Evolutionary conservation across 1,140 invertebrate genomes (phyloP), one percentile per base, ranked within the genome.

Genomic region (Aphaenogaster rudis): DNA sequence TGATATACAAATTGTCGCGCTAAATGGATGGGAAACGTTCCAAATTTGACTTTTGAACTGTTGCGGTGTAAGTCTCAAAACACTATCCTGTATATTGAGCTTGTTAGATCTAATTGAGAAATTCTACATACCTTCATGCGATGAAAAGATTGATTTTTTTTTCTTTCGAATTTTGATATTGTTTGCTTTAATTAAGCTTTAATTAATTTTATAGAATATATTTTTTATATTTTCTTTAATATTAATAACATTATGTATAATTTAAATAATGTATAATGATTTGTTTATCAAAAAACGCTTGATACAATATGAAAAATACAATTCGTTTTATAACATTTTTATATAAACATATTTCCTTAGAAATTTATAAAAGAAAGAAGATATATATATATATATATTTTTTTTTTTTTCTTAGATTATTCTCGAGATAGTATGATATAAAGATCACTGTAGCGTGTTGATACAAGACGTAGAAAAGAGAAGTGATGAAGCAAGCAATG

Each of bases 1-100:
- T 78, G 57, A 69, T 71, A 74, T 74, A 78, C 81, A 79, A 63
- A 59, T 89, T 42, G 48, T 54, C 21, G 17, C 45, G 59, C 13
- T 79, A 66, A 79, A 66, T 79, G 77, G 77, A 66, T 50, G 45
- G 76, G 61, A 79, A 66, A 66, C 5, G 72, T 21, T 39, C 61
- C 28, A 48, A 79, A 79, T 79, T 79, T 50, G 33, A 57, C 61
- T 66, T n/a, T 66, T 39, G 9, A 66, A 79, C 42, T 78, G 6
- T 36, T 9, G 57, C n/a, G 7, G 11, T 63, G 28, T 54, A 28
- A 28, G 50, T 80, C 45, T 42, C 48, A 6, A 21, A 21, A 54
- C 36, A 28, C 28, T 28, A 28, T 39, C 4, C n/a, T 67, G 3
- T 33, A 54, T 7, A 36, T 45, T n/a, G 45, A 33, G 13, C 45